Evolutionary conservation across 2,797 vertebrate genomes (phyloP).

Genomic region (Artibeus jamaicensis): DNA sequence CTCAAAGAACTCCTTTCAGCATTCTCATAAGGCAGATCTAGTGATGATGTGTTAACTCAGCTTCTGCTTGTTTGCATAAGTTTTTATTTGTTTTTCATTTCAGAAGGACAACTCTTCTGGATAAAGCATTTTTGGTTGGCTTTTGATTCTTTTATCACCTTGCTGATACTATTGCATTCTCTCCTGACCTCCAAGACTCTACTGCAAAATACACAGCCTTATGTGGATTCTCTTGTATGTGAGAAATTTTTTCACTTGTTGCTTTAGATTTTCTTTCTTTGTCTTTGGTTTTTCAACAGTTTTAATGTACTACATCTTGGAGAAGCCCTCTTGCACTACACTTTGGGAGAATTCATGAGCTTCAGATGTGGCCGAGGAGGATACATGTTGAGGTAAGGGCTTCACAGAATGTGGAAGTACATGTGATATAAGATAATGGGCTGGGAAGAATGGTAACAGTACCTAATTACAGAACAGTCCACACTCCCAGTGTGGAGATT

Average conservation of each 20-base stretch:
- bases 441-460: not conserved
- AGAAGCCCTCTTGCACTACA: not conserved
- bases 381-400: not conserved
- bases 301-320: not conserved
- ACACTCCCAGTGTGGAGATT: not conserved
- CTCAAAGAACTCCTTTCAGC: too few species aligned
- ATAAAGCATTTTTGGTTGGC: too few species aligned
- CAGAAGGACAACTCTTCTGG: not conserved
- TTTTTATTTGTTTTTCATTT: not conserved
- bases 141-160: too few species aligned
- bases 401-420: not conserved
- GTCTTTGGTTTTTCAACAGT: too few species aligned
- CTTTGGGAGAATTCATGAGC: not conserved
- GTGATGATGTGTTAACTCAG: too few species aligned
- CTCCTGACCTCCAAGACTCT: too few species aligned
- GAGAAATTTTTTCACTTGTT: not conserved
- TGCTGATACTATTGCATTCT: too few species aligned
- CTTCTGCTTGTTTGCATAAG: not conserved
- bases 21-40: too few species aligned
- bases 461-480: not conserved
- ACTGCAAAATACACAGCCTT: not conserved
- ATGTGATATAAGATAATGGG: not conserved
- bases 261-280: not conserved
- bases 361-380: not conserved
- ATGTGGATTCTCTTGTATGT: not conserved